These are phyloP conservation scores for Passer domesticus DNA, from an alignment of 2,113 vertebrate species.

Conservation along the genomic window DNA sequence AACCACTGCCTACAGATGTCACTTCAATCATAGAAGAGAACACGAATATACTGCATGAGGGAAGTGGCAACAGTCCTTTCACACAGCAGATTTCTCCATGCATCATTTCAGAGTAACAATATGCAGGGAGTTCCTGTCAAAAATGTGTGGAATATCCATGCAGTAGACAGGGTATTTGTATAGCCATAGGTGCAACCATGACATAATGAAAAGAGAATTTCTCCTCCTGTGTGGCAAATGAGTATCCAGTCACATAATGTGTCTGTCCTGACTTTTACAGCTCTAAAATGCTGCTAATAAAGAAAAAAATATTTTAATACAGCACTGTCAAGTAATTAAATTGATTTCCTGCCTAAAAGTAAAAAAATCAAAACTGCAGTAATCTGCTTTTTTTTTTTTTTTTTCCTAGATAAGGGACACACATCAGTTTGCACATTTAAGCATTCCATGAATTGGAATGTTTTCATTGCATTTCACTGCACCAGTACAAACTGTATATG, in stretches of 20 bases:
- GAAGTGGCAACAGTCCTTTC: background rate
- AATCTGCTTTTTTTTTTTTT: background rate
- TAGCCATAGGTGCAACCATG: background rate
- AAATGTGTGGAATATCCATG: rapidly evolving
- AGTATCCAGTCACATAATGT: background rate
- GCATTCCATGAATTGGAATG: background rate
- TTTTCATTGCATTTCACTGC: background rate
- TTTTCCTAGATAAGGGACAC: background rate
- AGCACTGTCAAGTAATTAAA: background rate
- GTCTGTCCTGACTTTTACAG: background rate
- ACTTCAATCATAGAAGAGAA: background rate
- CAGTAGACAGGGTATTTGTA: background rate
- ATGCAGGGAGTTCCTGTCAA: background rate
- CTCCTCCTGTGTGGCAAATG: background rate
- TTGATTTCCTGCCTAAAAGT: background rate
- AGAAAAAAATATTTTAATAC: background rate
- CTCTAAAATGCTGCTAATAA: background rate
- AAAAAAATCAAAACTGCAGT: background rate
- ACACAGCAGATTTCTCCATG: background rate
- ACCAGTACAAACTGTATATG: background rate
- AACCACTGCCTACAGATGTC: background rate
- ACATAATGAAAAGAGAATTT: background rate
- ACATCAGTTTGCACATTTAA: background rate
- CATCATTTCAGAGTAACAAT: background rate
- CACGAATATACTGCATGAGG: background rate